These are phyloP conservation scores for Tachuris rubrigastra DNA, from an alignment of 2,113 vertebrate species.

Conservation along the genomic window DNA sequence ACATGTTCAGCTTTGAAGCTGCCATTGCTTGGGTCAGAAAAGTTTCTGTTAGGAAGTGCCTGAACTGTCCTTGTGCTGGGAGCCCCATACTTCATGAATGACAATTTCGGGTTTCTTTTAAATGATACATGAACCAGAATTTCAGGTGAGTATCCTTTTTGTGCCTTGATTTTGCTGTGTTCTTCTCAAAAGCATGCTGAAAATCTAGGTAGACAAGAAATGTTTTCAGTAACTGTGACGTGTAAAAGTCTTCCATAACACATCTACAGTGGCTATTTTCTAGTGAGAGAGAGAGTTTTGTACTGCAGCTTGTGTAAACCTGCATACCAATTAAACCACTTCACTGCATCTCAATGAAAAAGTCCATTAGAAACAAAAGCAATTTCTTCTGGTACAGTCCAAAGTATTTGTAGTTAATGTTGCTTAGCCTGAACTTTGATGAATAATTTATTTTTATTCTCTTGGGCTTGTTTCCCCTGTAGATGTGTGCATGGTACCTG, in stretches of 20 bases:
- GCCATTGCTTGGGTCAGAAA: neutral
- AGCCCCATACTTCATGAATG: neutral
- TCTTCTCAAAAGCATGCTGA: slow-evolving; percentile 20
- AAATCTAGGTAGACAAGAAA: neutral
- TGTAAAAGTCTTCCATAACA: slow-evolving; percentile 68
- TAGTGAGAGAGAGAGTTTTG: neutral
- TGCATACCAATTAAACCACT: slow-evolving; percentile 15
- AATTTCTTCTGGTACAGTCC: slow-evolving; percentile 52
- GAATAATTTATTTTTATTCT: slow-evolving; percentile 56
- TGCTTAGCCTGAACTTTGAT: slow-evolving; percentile 61
- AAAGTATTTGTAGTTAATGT: slow-evolving; percentile 59
- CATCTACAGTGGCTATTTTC: slow-evolving; percentile 69
- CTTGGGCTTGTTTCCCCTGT: slow-evolving; percentile 44
- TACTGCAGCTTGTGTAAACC: neutral
- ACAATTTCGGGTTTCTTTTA: neutral
- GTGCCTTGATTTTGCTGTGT: neutral
- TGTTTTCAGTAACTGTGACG: neutral
- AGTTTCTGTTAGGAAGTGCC: neutral
- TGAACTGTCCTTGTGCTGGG: slow-evolving; percentile 39
- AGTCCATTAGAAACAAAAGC: slow-evolving; percentile 29
- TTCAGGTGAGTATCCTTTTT: slow-evolving; percentile 3
- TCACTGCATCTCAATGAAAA: neutral
- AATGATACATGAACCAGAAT: neutral
- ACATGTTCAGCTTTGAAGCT: neutral
- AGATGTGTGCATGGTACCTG: slow-evolving; percentile 95